phyloP scores from a whole-genome alignment of 1,140 invertebrate genomes.

The Euwallacea similis region DNA sequence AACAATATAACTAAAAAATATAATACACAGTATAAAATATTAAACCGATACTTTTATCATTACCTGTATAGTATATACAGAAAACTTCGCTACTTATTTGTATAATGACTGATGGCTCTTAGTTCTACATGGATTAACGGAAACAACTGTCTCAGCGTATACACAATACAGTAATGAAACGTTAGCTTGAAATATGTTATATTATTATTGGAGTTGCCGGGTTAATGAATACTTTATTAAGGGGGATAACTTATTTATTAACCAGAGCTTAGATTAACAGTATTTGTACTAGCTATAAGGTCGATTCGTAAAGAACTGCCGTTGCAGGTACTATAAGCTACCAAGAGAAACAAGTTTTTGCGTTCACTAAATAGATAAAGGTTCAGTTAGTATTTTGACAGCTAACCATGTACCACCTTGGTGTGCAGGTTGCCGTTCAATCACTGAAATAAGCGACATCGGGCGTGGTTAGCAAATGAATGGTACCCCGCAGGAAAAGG shows the following conservation, averaged over 20 bases:
- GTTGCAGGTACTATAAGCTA: too few species aligned
- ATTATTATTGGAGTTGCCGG: slow-evolving; percentile 2
- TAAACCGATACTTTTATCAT: slow-evolving; percentile 45
- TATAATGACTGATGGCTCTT: slow-evolving; percentile 12
- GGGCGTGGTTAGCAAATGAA: too few species aligned
- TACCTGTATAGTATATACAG: slow-evolving; percentile 54
- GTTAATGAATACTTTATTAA: background rate
- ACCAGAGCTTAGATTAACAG: background rate
- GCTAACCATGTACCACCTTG: too few species aligned
- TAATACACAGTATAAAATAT: slow-evolving; percentile 53
- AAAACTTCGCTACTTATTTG: slow-evolving; percentile 46
- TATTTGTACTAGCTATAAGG: slow-evolving; percentile 43
- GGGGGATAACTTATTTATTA: background rate
- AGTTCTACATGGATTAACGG: slow-evolving; percentile 37
- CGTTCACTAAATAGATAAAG: too few species aligned
- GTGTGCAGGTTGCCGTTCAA: too few species aligned
- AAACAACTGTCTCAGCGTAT: slow-evolving; percentile 49
- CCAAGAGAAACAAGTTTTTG: too few species aligned
- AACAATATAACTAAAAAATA: slow-evolving; percentile 49
- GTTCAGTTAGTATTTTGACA: too few species aligned
- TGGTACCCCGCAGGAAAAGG: too few species aligned
- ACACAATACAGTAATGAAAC: slow-evolving; percentile 40
- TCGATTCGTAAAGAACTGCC: too few species aligned
- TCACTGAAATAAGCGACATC: too few species aligned
- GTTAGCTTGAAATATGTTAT: slow-evolving; percentile 38